Base-by-base conservation (phyloP, 2,888 invertebrate species). In the Gortyna flavago region DNA sequence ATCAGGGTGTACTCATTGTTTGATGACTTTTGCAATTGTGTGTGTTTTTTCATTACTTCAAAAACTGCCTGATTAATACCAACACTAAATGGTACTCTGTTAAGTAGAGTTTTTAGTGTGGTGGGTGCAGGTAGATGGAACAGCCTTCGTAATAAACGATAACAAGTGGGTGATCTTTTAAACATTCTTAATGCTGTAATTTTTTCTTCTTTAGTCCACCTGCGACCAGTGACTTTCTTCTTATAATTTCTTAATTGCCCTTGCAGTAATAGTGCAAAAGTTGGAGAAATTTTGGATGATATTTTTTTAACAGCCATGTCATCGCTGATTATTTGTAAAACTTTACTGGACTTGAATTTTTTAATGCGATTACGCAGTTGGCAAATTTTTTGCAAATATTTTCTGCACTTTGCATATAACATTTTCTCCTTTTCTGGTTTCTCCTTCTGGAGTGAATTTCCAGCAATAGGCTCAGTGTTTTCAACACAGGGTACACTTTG, bases 371-470 rank as follows among this genome's bases (percentile, higher is more conserved):
- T 57, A 57, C 57, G n/a, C 57, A 57, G n/a, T 57, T 57, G 57
- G 13, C n/a, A n/a, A n/a, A 13, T n/a, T 57, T 57, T 57, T 57
- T 57, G n/a, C 57, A n/a, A 57, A n/a, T 57, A 57, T 57, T 57
- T 57, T 57, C n/a, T n/a, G n/a, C n/a, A n/a, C n/a, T n/a, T n/a
- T n/a, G n/a, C n/a, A n/a, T n/a, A n/a, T n/a, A n/a, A 57, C 6
- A 57, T 57, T 57, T 57, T 57, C n/a, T 13, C 57, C n/a, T 57
- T 57, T 57, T n/a, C n/a, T n/a, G 57, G 57, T n/a, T n/a, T 57
- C 57, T n/a, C n/a, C 13, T 13, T 9, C 13, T n/a, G 13, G 13
- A 13, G n/a, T 57, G n/a, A 0, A 57, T n/a, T 57, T 57, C 57
- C n/a, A 57, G n/a, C n/a, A 57, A n/a, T 13, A 57, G n/a, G 13